These are phyloP conservation scores for Manacus vitellinus DNA, from an alignment of 2,113 vertebrate genomes.

Conservation along the genomic window DNA sequence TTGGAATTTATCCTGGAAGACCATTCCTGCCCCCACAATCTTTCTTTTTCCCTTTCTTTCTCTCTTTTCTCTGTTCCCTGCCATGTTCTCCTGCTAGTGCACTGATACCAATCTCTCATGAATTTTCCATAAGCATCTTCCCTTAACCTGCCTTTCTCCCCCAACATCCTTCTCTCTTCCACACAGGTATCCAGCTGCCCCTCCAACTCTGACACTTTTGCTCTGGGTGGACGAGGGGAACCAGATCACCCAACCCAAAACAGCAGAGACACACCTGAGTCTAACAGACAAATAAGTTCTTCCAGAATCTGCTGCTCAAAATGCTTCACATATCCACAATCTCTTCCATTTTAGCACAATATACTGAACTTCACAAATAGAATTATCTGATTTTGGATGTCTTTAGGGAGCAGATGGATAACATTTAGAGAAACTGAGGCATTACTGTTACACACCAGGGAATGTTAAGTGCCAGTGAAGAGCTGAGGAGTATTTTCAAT, in stretches of 20 bases:
- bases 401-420: not conserved
- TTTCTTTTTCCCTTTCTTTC: not conserved
- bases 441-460: not conserved
- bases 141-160: not conserved
- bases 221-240: not conserved
- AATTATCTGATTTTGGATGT: not conserved
- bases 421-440: not conserved
- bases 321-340: not conserved
- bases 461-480: not conserved
- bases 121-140: not conserved
- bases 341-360: not conserved
- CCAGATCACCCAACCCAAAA: not conserved
- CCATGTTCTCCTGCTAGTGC: not conserved
- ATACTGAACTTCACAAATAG: not conserved
- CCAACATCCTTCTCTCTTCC: not conserved
- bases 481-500: not conserved
- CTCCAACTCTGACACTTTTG: not conserved
- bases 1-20: not conserved
- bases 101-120: not conserved
- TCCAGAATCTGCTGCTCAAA: not conserved
- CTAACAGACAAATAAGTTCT: not conserved
- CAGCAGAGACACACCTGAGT: not conserved
- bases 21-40: not conserved
- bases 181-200: not conserved
- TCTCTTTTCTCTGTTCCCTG: not conserved